Conservation (phyloP, 2,888 invertebrate species). For the Phaonia tiefii region DNA sequence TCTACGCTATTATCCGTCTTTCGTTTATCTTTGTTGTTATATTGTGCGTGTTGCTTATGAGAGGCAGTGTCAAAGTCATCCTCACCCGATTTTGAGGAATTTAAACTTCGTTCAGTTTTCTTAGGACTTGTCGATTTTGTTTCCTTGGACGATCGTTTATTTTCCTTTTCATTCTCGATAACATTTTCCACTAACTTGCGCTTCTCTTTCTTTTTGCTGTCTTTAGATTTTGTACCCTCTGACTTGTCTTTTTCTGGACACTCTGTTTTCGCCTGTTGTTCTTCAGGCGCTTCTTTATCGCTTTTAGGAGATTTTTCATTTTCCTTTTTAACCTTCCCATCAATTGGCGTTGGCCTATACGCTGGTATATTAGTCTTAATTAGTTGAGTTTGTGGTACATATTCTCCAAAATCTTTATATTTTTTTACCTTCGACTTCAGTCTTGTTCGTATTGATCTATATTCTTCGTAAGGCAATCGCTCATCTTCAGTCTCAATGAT, state of each 20-base stretch:
- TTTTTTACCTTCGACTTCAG: constrained; percentile 19
- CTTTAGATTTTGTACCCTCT: not conserved
- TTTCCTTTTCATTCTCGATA: too few species aligned
- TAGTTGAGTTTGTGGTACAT: constrained; percentile 34
- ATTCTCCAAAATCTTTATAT: constrained; percentile 7
- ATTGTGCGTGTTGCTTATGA: too few species aligned
- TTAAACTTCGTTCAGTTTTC: too few species aligned
- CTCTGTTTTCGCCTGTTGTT: not conserved
- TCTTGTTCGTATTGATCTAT: constrained; percentile 1
- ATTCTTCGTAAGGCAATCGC: not conserved
- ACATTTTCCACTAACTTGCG: not conserved
- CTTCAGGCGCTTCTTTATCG: not conserved
- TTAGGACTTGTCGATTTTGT: too few species aligned
- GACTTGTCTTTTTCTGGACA: too few species aligned
- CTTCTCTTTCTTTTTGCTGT: constrained; percentile 17
- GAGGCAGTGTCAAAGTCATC: too few species aligned
- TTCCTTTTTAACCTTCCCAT: not conserved
- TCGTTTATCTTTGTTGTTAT: too few species aligned
- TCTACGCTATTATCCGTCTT: too few species aligned
- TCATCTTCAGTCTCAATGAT: constrained; percentile 25
- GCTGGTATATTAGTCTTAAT: not conserved
- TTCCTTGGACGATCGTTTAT: too few species aligned
- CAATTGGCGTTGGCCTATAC: constrained; percentile 42
- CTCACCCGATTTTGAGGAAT: too few species aligned
- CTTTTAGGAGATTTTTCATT: not conserved